Evolutionary conservation across 1,140 invertebrate genomes (phyloP).

Genomic region (Eciton burchellii): DNA sequence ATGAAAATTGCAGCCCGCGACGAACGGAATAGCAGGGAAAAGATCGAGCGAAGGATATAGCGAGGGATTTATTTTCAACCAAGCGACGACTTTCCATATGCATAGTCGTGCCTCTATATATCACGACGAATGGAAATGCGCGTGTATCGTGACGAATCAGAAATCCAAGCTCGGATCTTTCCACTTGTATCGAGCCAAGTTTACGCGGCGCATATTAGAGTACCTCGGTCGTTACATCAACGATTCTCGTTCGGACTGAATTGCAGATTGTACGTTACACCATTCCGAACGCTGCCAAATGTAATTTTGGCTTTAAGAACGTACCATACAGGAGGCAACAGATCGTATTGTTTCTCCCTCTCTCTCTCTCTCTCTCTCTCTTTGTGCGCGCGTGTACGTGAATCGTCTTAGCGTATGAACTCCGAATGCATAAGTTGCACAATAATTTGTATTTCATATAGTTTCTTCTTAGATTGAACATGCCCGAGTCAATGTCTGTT

Average conservation of each 20-base stretch:
- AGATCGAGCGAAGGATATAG: slow-evolving; percentile 50
- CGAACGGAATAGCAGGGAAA: background rate
- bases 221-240: slow-evolving; percentile 22
- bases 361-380: too few relatives aligned
- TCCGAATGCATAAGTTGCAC: background rate
- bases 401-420: background rate
- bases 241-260: slow-evolving; percentile 8
- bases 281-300: slow-evolving; percentile 16
- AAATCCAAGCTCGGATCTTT: slow-evolving; percentile 15
- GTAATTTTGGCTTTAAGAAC: slow-evolving; percentile 38
- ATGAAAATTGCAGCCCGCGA: slow-evolving; percentile 29
- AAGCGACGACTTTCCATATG: slow-evolving; percentile 43
- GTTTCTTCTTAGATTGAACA: background rate
- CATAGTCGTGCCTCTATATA: slow-evolving; percentile 28
- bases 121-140: slow-evolving; percentile 41
- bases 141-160: background rate
- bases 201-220: slow-evolving; percentile 13
- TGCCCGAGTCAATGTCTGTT: background rate
- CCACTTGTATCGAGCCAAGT: slow-evolving; percentile 46
- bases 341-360: background rate
- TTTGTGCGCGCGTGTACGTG: background rate
- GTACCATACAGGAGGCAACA: background rate
- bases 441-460: background rate
- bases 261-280: background rate
- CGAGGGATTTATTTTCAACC: slow-evolving; percentile 66